phyloP scores from a whole-genome alignment of 2,888 invertebrate genomes.

The Pyrocoelia pectoralis region DNA sequence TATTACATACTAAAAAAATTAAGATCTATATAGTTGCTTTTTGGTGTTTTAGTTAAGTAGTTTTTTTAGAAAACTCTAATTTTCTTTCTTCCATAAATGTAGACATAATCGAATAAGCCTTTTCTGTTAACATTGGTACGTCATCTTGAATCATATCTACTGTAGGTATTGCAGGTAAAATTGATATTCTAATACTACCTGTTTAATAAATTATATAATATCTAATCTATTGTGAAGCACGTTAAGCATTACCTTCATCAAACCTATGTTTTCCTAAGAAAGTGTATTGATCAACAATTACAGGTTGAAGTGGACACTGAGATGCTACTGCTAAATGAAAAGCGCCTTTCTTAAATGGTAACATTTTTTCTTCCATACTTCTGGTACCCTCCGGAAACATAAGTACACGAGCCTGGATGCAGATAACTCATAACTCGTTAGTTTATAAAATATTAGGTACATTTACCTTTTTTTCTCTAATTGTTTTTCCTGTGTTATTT shows the following conservation, averaged over 20 bases:
- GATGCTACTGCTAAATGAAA: conserved; percentile 92
- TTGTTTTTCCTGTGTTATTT: conserved; percentile 74
- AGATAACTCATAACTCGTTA: conserved; percentile 4
- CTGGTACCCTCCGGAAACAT: conserved; percentile 96
- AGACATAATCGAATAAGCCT: conserved; percentile 72
- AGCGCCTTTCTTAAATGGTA: conserved; percentile 95
- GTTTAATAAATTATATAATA: conserved; percentile 34
- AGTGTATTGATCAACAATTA: conserved; percentile 86
- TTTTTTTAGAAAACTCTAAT: conserved; percentile 8
- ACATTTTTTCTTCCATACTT: conserved; percentile 74
- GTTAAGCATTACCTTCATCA: conserved; percentile 65
- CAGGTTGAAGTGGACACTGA: conserved; percentile 86
- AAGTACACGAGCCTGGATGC: conserved; percentile 67
- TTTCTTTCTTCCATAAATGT: conserved; percentile 62
- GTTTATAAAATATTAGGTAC: neutral
- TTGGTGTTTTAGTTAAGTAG: conserved; percentile 11
- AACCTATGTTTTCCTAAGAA: conserved; percentile 69
- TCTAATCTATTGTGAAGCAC: conserved; percentile 34
- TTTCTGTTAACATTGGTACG: conserved; percentile 70
- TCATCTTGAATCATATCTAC: conserved; percentile 69
- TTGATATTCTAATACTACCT: conserved; percentile 75
- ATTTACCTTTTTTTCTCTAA: conserved; percentile 69
- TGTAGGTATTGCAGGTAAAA: conserved; percentile 77
- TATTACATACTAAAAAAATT: conserved; percentile 15
- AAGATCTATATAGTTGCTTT: conserved; percentile 3